Percentiles rank a stretch among this genome's conserved stretches.
Conservation (phyloP, 30 jellyfish, hydroid and myxozoan genomes). For the Haliclystus octoradiatus region DNA sequence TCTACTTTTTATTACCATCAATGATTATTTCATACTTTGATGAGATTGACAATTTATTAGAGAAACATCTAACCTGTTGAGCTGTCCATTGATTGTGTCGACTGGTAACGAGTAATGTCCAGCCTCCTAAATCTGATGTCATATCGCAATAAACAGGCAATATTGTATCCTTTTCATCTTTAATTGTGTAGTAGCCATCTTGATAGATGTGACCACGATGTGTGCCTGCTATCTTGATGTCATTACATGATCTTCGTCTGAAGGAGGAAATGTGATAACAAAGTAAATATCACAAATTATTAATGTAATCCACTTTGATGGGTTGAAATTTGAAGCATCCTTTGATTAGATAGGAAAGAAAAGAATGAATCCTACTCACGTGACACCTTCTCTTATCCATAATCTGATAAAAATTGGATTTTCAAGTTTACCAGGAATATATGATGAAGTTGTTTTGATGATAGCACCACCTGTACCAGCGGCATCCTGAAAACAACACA, state of each 20-base stretch:
- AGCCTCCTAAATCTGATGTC: slow-evolving; percentile 62
- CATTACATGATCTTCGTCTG: slow-evolving; percentile 84
- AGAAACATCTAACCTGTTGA: slow-evolving; percentile 27
- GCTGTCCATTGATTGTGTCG: slow-evolving; percentile 42
- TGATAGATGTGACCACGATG: slow-evolving; percentile 45
- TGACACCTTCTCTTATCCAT: slow-evolving; percentile 65
- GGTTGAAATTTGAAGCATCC: not conserved
- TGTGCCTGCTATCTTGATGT: slow-evolving; percentile 44
- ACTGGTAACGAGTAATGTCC: slow-evolving; percentile 87
- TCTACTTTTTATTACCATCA: too few relatives aligned
- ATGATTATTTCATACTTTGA: too few relatives aligned
- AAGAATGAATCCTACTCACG: slow-evolving; percentile 1
- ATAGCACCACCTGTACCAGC: too few relatives aligned
- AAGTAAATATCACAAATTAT: too few relatives aligned
- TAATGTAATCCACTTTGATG: not conserved
- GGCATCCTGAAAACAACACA: too few relatives aligned
- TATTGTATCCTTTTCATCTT: not conserved
- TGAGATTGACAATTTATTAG: too few relatives aligned
- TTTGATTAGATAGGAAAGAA: not conserved
- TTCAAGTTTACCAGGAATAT: slow-evolving; percentile 12
- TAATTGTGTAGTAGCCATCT: slow-evolving; percentile 55
- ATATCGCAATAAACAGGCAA: slow-evolving; percentile 76
- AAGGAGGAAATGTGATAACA: slow-evolving; percentile 1
- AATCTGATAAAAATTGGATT: slow-evolving; percentile 23
- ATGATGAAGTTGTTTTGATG: too few relatives aligned